Conservation (phyloP, 2,888 invertebrate species). For the Hedychridium roseum region DNA sequence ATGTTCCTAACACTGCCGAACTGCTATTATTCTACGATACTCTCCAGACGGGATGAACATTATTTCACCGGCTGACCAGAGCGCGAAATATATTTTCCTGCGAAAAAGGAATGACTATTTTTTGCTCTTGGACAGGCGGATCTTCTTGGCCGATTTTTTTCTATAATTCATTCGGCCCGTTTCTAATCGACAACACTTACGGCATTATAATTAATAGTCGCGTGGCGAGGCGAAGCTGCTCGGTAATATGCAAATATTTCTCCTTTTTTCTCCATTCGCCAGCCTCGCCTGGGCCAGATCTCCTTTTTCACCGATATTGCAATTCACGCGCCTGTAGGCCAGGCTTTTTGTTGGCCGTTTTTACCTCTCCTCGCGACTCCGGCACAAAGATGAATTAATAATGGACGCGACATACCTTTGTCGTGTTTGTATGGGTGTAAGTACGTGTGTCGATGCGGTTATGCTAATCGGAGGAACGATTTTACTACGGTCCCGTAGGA, state of each 20-base stretch:
- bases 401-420: conserved; percentile 9
- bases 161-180: not conserved
- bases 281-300: too few species aligned
- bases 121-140: too few species aligned
- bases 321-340: too few species aligned
- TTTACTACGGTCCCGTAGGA: not conserved
- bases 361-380: conserved; percentile 2
- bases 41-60: too few species aligned
- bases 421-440: not conserved
- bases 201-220: conserved; percentile 7
- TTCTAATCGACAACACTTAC: conserved; percentile 5
- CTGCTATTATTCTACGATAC: too few species aligned
- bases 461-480: conserved; percentile 10
- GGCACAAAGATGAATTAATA: conserved; percentile 17
- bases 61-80: too few species aligned
- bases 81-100: too few species aligned
- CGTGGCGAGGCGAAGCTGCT: not conserved
- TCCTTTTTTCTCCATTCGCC: conserved; percentile 1
- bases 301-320: too few species aligned
- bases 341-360: too few species aligned
- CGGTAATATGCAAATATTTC: conserved; percentile 6
- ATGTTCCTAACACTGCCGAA: too few species aligned
- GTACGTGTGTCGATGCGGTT: conserved; percentile 8
- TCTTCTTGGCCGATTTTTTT: not conserved
- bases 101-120: too few species aligned